A percentile compares a stretch with the other conserved stretches of the same genome.
Conservation (phyloP, 2,113 vertebrate genomes). For the Alethe diademata region DNA sequence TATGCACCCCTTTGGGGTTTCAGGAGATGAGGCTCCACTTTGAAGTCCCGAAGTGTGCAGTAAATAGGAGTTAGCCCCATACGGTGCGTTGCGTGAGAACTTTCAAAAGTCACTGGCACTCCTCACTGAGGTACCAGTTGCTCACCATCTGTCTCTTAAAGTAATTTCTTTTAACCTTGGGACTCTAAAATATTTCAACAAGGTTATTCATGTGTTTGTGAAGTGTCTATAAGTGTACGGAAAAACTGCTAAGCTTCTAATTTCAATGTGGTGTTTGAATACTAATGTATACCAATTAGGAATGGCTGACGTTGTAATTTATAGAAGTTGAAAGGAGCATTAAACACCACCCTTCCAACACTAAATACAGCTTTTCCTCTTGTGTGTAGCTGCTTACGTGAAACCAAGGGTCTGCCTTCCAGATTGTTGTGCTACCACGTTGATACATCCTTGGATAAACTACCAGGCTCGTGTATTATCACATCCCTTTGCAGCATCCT, state of each 20-base stretch:
- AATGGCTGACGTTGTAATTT: neutral
- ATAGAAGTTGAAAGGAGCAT: constrained; percentile 32
- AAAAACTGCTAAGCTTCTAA: constrained; percentile 22
- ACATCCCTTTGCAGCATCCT: neutral
- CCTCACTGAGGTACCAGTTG: constrained; percentile 9
- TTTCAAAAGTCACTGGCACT: neutral
- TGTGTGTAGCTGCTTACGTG: neutral
- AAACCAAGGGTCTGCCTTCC: neutral
- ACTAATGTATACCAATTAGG: constrained; percentile 10
- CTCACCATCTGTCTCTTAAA: constrained; percentile 12
- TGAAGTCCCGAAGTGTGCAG: neutral
- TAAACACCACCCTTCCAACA: constrained; percentile 2
- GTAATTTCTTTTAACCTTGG: neutral
- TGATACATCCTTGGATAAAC: neutral
- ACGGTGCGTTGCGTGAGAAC: neutral
- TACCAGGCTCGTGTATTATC: neutral
- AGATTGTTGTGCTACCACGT: neutral
- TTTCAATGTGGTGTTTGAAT: neutral
- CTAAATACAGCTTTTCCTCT: constrained; percentile 20
- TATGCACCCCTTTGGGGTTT: accelerated
- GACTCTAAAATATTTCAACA: neutral
- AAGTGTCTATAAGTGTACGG: neutral
- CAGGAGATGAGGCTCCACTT: neutral
- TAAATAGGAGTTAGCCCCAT: neutral
- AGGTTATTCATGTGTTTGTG: neutral